phyloP scores from a whole-genome alignment of 2,888 invertebrate genomes.

The Leistus spinibarbis region DNA sequence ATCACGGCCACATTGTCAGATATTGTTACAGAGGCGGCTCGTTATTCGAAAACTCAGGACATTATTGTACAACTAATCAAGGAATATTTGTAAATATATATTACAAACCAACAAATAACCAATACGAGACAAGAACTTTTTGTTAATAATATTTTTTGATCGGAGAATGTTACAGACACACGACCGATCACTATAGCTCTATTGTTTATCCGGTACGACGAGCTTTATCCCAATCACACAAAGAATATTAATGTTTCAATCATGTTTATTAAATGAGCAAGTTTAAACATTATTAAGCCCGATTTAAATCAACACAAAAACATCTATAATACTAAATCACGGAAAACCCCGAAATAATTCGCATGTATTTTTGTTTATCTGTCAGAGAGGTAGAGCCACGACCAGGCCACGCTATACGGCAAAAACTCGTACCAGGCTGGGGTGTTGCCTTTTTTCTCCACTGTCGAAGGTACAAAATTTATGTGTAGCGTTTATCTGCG shows the following conservation, averaged over 20 bases:
- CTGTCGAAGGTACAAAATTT: constrained; percentile 37
- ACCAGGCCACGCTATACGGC: not conserved
- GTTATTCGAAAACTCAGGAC: too few relatives aligned
- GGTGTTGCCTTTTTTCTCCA: constrained; percentile 3
- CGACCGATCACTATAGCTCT: too few relatives aligned
- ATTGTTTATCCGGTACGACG: too few relatives aligned
- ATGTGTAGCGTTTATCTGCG: constrained; percentile 37
- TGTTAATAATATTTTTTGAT: too few relatives aligned
- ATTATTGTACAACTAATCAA: too few relatives aligned
- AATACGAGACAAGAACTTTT: too few relatives aligned
- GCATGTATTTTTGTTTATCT: not conserved
- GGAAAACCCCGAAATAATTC: not conserved
- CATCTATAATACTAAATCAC: not conserved
- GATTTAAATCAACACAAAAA: not conserved
- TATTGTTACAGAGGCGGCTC: too few relatives aligned
- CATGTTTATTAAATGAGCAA: not conserved
- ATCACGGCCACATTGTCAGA: too few relatives aligned
- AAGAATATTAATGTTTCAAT: not conserved
- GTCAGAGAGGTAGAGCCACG: not conserved
- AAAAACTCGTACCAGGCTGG: not conserved
- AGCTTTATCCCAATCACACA: not conserved
- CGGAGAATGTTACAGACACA: too few relatives aligned
- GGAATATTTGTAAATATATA: too few relatives aligned
- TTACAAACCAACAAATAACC: too few relatives aligned
- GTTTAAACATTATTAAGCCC: not conserved